Evolutionary conservation across 2,797 vertebrate genomes (phyloP).

Genomic region (Falco columbarius): DNA sequence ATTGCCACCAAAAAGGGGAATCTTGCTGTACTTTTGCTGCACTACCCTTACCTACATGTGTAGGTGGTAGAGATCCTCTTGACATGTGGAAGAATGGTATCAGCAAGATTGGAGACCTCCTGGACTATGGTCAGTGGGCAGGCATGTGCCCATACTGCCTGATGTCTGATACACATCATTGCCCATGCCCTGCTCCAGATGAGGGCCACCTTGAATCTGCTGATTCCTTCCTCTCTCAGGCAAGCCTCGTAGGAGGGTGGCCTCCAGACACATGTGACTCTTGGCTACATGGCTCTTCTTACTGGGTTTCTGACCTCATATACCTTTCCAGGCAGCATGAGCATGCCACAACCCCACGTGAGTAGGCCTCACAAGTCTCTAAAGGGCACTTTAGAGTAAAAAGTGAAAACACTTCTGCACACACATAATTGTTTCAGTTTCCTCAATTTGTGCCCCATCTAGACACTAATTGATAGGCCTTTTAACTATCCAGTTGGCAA

Average conservation of each 20-base stretch:
- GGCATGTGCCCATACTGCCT: not conserved
- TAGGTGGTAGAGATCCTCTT: not conserved
- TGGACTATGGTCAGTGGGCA: not conserved
- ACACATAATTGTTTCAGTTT: not conserved
- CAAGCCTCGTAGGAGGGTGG: not conserved
- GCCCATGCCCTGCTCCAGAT: not conserved
- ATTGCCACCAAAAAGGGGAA: not conserved
- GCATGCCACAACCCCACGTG: not conserved
- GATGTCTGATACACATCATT: not conserved
- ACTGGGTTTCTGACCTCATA: not conserved
- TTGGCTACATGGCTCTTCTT: not conserved
- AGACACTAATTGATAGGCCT: not conserved
- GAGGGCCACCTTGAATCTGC: not conserved
- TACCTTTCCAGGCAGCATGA: not conserved
- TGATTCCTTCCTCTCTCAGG: not conserved
- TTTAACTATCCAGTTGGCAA: not conserved
- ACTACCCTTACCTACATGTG: not conserved
- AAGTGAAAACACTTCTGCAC: not conserved
- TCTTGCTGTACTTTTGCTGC: not conserved
- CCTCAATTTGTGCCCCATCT: rapidly evolving
- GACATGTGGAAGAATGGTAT: not conserved
- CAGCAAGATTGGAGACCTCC: not conserved
- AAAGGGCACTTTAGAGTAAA: not conserved
- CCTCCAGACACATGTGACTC: not conserved
- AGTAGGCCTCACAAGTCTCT: not conserved